These are phyloP conservation scores for Notarius lentiginosus DNA, from an alignment of 2,113 vertebrate genomes.

Conservation along the genomic window DNA sequence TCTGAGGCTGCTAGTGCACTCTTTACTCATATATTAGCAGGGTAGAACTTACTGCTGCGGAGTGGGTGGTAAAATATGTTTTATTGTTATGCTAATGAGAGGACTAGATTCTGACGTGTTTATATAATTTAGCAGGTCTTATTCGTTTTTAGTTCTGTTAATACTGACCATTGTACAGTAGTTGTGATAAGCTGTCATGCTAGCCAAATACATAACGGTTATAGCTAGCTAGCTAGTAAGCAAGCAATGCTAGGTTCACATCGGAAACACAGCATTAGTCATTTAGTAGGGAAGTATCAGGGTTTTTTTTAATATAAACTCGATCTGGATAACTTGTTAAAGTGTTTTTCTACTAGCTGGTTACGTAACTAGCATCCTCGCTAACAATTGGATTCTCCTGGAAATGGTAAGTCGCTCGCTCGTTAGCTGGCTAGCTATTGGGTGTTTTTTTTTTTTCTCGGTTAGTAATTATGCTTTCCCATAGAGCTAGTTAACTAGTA, in stretches of 20 bases:
- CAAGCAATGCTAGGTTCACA: not conserved
- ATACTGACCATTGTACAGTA: not conserved
- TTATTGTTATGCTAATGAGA: not conserved
- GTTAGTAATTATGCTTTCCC: not conserved
- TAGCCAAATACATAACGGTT: not conserved
- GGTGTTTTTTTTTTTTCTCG: not conserved
- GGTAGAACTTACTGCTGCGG: not conserved
- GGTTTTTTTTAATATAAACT: not conserved
- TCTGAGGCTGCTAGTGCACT: not conserved
- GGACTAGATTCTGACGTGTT: not conserved
- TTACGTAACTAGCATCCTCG: constrained; percentile 39
- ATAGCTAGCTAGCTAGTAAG: not conserved
- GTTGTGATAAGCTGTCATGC: constrained; percentile 7
- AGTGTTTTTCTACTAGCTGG: not conserved
- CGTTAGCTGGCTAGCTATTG: not conserved
- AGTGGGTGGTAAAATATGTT: not conserved
- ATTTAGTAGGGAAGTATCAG: not conserved
- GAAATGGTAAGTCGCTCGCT: constrained; percentile 57
- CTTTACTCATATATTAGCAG: not conserved
- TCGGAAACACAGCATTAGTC: not conserved
- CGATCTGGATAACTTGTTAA: not conserved
- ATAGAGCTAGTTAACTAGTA: not conserved
- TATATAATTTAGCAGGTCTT: not conserved
- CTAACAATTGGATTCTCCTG: constrained; percentile 54
- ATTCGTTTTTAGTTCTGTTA: not conserved